These are phyloP conservation scores for Parazoanthus darwini DNA, from an alignment of 92 coral and sea anemone species.

Conservation along the genomic window DNA sequence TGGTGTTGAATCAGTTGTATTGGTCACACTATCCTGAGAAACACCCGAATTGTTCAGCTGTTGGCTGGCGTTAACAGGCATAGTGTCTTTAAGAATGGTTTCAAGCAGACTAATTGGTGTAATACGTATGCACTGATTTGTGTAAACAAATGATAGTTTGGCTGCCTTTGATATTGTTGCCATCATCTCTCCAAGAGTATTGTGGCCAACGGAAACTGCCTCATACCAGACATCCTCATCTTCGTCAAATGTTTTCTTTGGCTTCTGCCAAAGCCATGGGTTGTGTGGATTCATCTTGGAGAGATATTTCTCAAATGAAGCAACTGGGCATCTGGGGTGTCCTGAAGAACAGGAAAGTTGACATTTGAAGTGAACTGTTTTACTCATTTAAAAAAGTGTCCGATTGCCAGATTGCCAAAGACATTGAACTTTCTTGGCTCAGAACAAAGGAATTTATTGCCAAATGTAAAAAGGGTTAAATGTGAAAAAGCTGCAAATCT, in stretches of 20 bases:
- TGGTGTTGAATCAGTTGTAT: neutral
- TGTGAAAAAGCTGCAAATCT: too few species aligned
- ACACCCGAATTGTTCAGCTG: neutral
- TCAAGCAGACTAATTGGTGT: slow-evolving; percentile 61
- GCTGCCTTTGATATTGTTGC: slow-evolving; percentile 82
- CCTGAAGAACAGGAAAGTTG: slow-evolving; percentile 35
- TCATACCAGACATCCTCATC: slow-evolving; percentile 53
- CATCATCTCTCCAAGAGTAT: slow-evolving; percentile 89
- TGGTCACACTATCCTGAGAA: neutral
- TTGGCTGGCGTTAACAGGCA: neutral
- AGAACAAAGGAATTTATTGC: neutral
- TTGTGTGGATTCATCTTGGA: slow-evolving; percentile 56
- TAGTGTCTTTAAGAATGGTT: slow-evolving; percentile 21
- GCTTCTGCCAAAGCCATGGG: slow-evolving; percentile 58
- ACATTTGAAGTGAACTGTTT: neutral
- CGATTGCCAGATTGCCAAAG: neutral
- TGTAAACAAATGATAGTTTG: slow-evolving; percentile 68
- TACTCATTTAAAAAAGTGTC: neutral
- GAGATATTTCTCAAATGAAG: slow-evolving; percentile 53
- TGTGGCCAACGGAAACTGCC: slow-evolving; percentile 77
- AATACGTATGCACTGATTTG: slow-evolving; percentile 84
- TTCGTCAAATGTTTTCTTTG: slow-evolving; percentile 47
- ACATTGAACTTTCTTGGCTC: neutral
- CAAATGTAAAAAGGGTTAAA: too few species aligned
- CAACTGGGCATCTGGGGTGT: slow-evolving; percentile 67